These are phyloP conservation scores for Ichneumoninae sp. DNA, from an alignment of 2,888 invertebrate species.

Conservation along the genomic window DNA sequence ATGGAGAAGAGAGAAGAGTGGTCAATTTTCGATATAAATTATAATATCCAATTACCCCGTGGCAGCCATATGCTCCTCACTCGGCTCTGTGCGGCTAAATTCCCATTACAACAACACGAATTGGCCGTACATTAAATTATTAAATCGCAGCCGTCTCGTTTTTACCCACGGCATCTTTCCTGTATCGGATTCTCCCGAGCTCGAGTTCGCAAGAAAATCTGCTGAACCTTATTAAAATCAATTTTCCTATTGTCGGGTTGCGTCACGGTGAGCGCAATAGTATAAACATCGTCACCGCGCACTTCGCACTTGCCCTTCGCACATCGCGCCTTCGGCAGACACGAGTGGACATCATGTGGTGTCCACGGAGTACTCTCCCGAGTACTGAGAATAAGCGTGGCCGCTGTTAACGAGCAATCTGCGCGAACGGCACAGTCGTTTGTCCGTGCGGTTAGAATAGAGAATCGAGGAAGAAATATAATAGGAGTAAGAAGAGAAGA, in stretches of 20 bases:
- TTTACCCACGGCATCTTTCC: slow-evolving; percentile 1
- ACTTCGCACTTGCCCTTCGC: slow-evolving; percentile 18
- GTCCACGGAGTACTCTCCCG: neutral
- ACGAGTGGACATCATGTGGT: neutral
- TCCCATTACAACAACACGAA: slow-evolving; percentile 29
- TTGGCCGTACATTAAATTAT: slow-evolving; percentile 36
- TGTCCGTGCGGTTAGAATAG: slow-evolving; percentile 53
- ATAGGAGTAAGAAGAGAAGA: slow-evolving; percentile 51
- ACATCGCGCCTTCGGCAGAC: neutral
- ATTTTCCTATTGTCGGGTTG: slow-evolving; percentile 36
- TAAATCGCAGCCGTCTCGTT: slow-evolving; percentile 24
- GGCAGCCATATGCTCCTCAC: slow-evolving; percentile 55
- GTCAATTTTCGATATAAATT: slow-evolving; percentile 66
- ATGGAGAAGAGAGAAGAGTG: slow-evolving; percentile 42
- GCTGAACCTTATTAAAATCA: slow-evolving; percentile 16
- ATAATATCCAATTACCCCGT: slow-evolving; percentile 62
- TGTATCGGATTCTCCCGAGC: neutral
- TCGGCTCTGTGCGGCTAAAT: slow-evolving; percentile 8
- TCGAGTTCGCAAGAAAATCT: slow-evolving; percentile 1
- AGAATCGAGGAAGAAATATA: slow-evolving; percentile 14
- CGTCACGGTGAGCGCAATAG: slow-evolving; percentile 25
- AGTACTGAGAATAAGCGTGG: slow-evolving; percentile 47
- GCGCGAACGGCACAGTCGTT: slow-evolving; percentile 37
- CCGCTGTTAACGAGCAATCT: slow-evolving; percentile 62
- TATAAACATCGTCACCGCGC: neutral